A percentile compares a stretch with the other conserved stretches of the same genome.
Conservation (phyloP, 2,113 vertebrate genomes). For the Phalacrocorax carbo region DNA sequence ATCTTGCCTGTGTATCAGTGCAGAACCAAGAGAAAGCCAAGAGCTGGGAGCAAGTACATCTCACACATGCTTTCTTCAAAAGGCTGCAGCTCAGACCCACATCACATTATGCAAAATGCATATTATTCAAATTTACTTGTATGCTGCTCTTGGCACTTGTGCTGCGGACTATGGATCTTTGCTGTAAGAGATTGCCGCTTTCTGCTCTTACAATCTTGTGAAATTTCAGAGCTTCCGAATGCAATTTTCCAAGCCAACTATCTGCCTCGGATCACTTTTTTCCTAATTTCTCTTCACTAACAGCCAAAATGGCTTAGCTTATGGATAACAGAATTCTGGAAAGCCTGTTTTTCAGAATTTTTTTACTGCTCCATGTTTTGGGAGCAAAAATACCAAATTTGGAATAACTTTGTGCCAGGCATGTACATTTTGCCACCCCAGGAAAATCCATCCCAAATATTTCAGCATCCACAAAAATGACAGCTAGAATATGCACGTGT, state of each 20-base stretch:
- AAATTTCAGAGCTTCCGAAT: not conserved
- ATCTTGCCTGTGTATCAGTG: accelerated
- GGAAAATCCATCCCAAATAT: not conserved
- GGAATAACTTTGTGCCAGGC: not conserved
- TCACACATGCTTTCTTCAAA: not conserved
- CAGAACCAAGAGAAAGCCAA: not conserved
- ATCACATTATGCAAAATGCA: not conserved
- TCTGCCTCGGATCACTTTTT: not conserved
- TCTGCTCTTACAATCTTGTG: not conserved
- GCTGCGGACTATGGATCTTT: not conserved
- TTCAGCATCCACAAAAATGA: not conserved
- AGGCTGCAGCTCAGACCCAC: not conserved
- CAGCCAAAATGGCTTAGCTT: not conserved
- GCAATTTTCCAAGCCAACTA: conserved; percentile 1
- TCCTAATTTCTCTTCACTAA: not conserved
- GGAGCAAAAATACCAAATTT: not conserved
- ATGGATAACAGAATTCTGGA: not conserved
- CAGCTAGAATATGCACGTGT: not conserved
- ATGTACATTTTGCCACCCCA: not conserved
- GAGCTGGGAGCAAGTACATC: not conserved
- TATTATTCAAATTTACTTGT: not conserved
- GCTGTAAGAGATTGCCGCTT: not conserved
- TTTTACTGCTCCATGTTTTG: not conserved
- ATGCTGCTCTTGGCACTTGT: not conserved
- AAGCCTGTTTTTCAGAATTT: not conserved